These are phyloP conservation scores for Conus ventricosus DNA, from an alignment of 1,140 invertebrate genomes.

Conservation along the genomic window DNA sequence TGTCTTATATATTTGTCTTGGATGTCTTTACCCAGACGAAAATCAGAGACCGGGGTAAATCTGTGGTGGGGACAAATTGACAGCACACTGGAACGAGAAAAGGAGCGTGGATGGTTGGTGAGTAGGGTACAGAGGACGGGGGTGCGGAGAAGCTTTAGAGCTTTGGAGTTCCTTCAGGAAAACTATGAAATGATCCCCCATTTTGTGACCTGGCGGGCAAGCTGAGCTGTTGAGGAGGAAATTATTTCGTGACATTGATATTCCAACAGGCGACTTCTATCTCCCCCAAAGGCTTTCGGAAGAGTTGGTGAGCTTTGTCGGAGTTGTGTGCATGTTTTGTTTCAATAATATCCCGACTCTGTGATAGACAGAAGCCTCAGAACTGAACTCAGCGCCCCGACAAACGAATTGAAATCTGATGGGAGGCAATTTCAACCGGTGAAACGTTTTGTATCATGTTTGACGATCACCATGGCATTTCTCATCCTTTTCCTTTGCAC, in stretches of 20 bases:
- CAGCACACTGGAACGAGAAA: background rate
- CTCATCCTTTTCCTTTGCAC: background rate
- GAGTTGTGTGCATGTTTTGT: background rate
- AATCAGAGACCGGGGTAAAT: background rate
- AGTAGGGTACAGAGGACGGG: background rate
- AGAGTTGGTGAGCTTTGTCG: background rate
- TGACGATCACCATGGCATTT: background rate
- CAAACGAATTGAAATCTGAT: background rate
- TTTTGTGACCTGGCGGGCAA: background rate
- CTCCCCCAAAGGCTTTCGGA: background rate
- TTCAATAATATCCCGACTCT: background rate
- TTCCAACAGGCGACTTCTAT: background rate
- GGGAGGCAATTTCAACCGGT: background rate
- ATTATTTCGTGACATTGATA: slow-evolving; percentile 1
- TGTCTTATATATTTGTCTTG: too few relatives aligned
- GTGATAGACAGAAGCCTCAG: background rate
- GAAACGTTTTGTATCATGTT: background rate
- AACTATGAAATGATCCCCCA: background rate
- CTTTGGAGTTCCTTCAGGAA: background rate
- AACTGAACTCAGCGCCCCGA: background rate
- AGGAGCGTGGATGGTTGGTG: background rate
- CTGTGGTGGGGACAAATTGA: background rate
- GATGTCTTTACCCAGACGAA: too few relatives aligned
- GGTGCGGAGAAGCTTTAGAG: background rate
- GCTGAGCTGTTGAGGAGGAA: background rate